Conservation (phyloP, 2,797 vertebrate species). For the Macrochelys suwanniensis region DNA sequence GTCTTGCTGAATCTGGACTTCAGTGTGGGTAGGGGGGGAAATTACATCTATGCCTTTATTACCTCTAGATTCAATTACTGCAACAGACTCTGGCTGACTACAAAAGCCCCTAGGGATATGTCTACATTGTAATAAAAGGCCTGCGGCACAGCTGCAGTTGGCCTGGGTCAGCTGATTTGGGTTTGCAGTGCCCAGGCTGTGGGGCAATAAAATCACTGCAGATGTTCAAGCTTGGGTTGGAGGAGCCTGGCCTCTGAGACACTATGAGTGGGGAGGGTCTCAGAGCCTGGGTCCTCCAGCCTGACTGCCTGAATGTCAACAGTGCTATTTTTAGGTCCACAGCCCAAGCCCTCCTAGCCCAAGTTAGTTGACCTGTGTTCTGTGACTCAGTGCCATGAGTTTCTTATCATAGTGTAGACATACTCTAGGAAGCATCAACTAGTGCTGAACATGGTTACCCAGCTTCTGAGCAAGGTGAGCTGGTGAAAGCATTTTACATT, state of each 20-base stretch:
- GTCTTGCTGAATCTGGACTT: not conserved
- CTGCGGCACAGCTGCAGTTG: not conserved
- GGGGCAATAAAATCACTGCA: not conserved
- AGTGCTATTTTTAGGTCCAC: too few species aligned
- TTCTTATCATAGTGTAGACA: too few species aligned
- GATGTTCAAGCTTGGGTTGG: not conserved
- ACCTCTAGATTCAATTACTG: not conserved
- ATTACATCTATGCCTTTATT: not conserved
- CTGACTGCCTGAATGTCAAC: too few species aligned
- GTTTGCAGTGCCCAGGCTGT: not conserved
- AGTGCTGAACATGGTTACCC: not conserved
- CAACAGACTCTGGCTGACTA: not conserved
- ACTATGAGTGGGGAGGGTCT: too few species aligned
- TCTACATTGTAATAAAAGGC: not conserved
- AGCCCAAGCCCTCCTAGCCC: too few species aligned
- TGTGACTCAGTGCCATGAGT: too few species aligned
- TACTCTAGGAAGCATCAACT: not conserved
- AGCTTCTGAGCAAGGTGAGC: accelerated
- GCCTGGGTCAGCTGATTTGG: not conserved
- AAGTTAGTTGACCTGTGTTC: too few species aligned
- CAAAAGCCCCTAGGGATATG: not conserved
- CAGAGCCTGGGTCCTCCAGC: too few species aligned
- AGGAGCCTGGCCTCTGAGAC: not conserved
- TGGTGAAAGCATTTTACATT: accelerated
- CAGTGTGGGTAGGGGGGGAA: not conserved